Conservation (phyloP, 2,797 vertebrate species). For the Oophaga sylvatica region DNA sequence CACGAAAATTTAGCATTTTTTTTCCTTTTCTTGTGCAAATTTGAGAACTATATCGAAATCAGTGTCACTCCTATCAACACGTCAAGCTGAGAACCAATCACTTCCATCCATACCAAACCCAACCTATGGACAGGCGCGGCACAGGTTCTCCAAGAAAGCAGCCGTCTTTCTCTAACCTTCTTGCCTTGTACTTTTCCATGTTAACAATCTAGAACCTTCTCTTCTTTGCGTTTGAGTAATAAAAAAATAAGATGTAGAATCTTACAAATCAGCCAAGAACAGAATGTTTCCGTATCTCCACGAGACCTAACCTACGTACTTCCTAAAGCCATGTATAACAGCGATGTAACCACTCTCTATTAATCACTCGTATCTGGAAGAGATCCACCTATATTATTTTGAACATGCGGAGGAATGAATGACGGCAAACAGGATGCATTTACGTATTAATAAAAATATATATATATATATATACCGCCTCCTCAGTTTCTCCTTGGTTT, state of each 20-base stretch:
- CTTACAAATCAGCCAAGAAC: not conserved
- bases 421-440: constrained; percentile 32
- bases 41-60: no score
- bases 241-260: constrained; percentile 1
- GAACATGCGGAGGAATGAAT: constrained; percentile 37
- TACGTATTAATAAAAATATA: constrained; percentile 7
- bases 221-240: not conserved
- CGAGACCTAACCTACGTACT: not conserved
- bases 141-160: not conserved
- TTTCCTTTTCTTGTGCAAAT: no score
- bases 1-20: no score
- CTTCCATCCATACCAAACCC: not conserved
- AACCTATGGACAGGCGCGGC: not conserved
- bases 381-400: constrained; percentile 43
- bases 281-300: constrained; percentile 4
- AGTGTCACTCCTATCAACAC: no score
- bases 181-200: not conserved
- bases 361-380: constrained; percentile 33
- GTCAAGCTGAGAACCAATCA: not conserved
- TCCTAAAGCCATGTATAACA: constrained; percentile 4
- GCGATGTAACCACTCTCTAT: not conserved
- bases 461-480: not conserved
- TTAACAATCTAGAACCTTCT: not conserved
- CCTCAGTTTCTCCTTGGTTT: not conserved
- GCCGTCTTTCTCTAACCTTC: not conserved